These are phyloP conservation scores for Oscheius onirici DNA, from an alignment of 2,888 invertebrate genomes.

Conservation along the genomic window DNA sequence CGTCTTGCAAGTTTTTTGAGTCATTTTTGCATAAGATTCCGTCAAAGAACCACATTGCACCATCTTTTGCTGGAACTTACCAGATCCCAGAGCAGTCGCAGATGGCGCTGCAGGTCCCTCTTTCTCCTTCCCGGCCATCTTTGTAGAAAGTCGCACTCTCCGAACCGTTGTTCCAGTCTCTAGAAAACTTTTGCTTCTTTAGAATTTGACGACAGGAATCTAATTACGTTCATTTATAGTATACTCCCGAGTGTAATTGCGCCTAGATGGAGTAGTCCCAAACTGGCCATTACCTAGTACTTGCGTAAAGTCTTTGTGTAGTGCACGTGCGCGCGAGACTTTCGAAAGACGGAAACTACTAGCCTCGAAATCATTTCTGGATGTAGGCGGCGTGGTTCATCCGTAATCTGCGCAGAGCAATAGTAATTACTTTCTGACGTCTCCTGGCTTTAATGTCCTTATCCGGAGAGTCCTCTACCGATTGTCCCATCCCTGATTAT, in stretches of 20 bases:
- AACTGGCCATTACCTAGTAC: not conserved
- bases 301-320: not conserved
- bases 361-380: constrained; percentile 1
- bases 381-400: constrained; percentile 11
- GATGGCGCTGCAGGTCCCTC: constrained; percentile 9
- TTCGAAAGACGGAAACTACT: not conserved
- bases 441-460: not conserved
- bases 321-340: constrained; percentile 1
- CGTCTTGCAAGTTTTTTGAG: no score
- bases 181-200: constrained; percentile 19
- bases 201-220: constrained; percentile 17
- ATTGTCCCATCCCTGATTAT: not conserved
- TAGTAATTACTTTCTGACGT: constrained; percentile 7
- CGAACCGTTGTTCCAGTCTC: constrained; percentile 19
- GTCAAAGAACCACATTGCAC: not conserved
- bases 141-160: constrained; percentile 30
- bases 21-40: no score
- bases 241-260: constrained; percentile 15
- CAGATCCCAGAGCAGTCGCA: constrained; percentile 27
- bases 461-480: not conserved
- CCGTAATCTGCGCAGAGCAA: not conserved
- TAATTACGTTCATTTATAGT: constrained; percentile 29
- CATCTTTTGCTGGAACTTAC: constrained; percentile 10
- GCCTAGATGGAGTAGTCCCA: constrained; percentile 2
- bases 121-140: constrained; percentile 21